Conservation (phyloP, 2,113 vertebrate species). For the Caranx melampygus region DNA sequence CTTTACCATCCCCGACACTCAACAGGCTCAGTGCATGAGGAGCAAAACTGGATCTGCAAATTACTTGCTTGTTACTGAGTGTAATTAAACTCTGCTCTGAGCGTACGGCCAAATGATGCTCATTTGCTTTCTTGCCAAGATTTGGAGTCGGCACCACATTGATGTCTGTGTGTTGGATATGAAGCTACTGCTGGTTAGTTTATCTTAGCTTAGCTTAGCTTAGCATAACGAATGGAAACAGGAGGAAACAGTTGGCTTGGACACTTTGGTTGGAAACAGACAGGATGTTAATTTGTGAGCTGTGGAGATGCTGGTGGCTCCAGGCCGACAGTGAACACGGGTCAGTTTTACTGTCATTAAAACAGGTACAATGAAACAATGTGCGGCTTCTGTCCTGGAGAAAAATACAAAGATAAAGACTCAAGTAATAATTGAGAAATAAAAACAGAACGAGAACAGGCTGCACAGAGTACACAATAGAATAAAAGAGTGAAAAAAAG, state of each 20-base stretch:
- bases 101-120: not conserved
- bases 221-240: not conserved
- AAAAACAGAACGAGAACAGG: no score
- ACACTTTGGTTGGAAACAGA: not conserved
- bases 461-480: no score
- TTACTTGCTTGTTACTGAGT: not conserved
- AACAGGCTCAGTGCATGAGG: conserved; percentile 7
- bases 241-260: not conserved
- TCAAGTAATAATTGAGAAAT: no score
- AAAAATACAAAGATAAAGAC: no score
- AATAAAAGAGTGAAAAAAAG: no score
- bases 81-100: conserved; percentile 10
- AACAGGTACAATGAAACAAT: no score
- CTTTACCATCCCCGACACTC: not conserved
- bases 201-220: conserved; percentile 11
- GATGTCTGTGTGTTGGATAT: not conserved
- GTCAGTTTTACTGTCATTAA: no score
- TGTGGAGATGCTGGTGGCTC: not conserved
- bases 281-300: not conserved
- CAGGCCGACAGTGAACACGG: no score
- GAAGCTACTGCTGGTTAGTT: not conserved
- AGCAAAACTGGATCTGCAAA: not conserved
- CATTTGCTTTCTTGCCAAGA: not conserved
- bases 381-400: no score
- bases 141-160: not conserved